Evolutionary conservation across 2,888 invertebrate species (phyloP).

Genomic region (Ligdia adustata): DNA sequence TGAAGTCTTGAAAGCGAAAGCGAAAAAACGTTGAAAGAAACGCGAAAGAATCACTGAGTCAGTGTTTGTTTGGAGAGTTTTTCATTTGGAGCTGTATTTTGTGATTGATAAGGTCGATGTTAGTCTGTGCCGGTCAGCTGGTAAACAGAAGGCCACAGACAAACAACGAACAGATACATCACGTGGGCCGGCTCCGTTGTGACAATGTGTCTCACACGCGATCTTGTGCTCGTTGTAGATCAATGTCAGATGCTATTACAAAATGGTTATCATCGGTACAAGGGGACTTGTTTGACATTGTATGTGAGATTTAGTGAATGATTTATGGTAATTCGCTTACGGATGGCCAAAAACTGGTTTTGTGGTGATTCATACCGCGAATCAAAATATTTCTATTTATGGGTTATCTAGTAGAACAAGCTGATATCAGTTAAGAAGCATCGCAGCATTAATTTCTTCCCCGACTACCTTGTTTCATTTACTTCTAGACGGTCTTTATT

Average conservation of each 20-base stretch:
- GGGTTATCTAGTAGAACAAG: too few relatives aligned
- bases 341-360: too few relatives aligned
- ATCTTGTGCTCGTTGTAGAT: background rate
- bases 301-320: too few relatives aligned
- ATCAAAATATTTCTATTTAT: too few relatives aligned
- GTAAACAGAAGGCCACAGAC: slow-evolving; percentile 35
- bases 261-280: background rate
- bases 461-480: too few relatives aligned
- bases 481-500: too few relatives aligned
- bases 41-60: slow-evolving; percentile 5
- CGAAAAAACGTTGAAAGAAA: too few relatives aligned
- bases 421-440: too few relatives aligned
- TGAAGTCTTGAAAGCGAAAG: background rate
- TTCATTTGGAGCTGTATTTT: slow-evolving; percentile 26
- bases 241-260: slow-evolving; percentile 3
- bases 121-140: slow-evolving; percentile 24
- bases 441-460: too few relatives aligned
- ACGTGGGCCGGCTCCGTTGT: slow-evolving; percentile 23
- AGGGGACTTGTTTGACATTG: too few relatives aligned
- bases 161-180: slow-evolving; percentile 16
- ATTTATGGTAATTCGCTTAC: too few relatives aligned
- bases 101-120: slow-evolving; percentile 28
- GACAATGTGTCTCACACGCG: slow-evolving; percentile 25
- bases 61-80: slow-evolving; percentile 7
- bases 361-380: too few relatives aligned